Base-by-base conservation (phyloP, 2,888 invertebrate species). In the Leptinotarsa tumamoca region DNA sequence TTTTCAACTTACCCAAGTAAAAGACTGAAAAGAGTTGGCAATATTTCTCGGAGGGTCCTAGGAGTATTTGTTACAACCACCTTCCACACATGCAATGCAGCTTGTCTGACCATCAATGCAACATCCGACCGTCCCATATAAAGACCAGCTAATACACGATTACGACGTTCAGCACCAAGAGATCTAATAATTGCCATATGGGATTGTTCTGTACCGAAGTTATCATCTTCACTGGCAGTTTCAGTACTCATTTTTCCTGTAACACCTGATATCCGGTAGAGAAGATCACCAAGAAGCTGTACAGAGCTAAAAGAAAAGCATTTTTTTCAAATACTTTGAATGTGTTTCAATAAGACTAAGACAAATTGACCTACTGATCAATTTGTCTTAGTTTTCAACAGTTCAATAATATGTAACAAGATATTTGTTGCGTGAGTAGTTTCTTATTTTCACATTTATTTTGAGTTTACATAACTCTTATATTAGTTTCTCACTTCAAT, bases 221-320 rank as follows among this genome's bases (percentile, higher is more conserved):
- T 99, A 87, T 99, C 99, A 87, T 99, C 99, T 88, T 99, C 99
- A 81, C 95, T 96, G 0, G 98, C 98, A 0, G 98, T 98, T 89
- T 98, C 98, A 0, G 99, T 99, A 52, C 97, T 97, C 98, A 99
- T 99, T 90, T 99, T 99, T 72, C 99, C 99, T 49, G 98, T 95
- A 0, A 99, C 98, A 69, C 98, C 99, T 2, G 98, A 98, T 80
- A 99, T 96, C 78, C 97, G 94, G 89, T 98, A 99, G 33, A 99
- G 90, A 68, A 99, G 90, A 88, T 99, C 99, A 17, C 99, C 99
- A 52, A 99, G 81, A 49, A 99, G 90, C 87, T 98, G 98, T 7
- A 99, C 98, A 0, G 98, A 97, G 84, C 97, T 95, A 43, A 43
- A 43, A 43, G 0, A 43, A 43, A 43, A 43, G 13, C 10, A 43